Evolutionary conservation across 2,797 vertebrate species (phyloP).

Genomic region (Peromyscus nudipes): DNA sequence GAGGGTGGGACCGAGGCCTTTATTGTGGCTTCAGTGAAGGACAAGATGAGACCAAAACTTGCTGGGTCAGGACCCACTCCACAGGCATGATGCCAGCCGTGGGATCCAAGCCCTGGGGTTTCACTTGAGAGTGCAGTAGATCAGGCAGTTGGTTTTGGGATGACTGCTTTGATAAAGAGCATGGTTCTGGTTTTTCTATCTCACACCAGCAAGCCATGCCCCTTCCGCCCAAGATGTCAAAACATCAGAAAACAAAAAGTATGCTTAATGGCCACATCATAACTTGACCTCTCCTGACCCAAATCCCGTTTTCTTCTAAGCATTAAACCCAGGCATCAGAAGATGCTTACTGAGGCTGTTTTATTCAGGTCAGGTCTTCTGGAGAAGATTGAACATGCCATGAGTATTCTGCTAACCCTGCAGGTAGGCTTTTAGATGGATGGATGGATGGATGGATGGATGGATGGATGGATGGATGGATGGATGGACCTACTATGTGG

Average conservation of each 20-base stretch:
- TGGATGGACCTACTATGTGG: not conserved
- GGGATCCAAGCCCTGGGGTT: not conserved
- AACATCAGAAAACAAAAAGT: not conserved
- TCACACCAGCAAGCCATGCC: not conserved
- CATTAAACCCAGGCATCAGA: not conserved
- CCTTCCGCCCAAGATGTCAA: not conserved
- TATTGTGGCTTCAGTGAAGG: not conserved
- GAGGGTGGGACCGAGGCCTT: not conserved
- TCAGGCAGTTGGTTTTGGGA: not conserved
- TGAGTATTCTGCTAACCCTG: not conserved
- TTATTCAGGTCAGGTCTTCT: not conserved
- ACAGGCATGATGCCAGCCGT: fast-evolving
- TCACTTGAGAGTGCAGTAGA: no score
- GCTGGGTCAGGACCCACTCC: no score
- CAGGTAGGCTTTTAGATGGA: not conserved
- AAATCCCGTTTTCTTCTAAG: not conserved
- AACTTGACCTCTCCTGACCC: not conserved
- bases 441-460: no score
- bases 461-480: not conserved
- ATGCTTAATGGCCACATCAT: not conserved
- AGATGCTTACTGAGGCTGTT: not conserved
- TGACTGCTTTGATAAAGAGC: not conserved
- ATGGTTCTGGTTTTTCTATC: not conserved
- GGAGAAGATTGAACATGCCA: not conserved
- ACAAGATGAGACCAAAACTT: not conserved